phyloP scores from a whole-genome alignment of 2,113 vertebrate genomes.

The Thoracochromis brauschi region DNA sequence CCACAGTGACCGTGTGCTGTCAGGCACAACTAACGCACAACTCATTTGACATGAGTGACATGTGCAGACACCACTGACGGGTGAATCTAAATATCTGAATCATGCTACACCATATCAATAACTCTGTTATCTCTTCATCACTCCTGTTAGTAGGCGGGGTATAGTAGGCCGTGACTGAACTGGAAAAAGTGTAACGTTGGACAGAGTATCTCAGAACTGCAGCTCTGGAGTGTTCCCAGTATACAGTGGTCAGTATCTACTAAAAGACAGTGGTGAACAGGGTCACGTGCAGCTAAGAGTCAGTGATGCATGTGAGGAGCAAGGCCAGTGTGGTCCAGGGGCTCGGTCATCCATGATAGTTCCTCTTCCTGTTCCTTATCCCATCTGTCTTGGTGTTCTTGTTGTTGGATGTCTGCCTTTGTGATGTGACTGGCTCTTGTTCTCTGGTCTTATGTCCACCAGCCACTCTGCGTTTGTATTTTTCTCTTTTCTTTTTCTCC shows the following conservation, averaged over 20 bases:
- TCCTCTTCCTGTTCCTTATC: background rate
- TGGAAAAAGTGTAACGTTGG: accelerated
- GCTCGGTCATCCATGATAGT: background rate
- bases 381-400: background rate
- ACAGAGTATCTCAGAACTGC: background rate
- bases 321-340: background rate
- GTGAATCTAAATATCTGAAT: background rate
- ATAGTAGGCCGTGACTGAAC: background rate
- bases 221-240: background rate
- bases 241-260: background rate
- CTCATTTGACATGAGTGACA: background rate
- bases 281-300: background rate
- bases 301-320: background rate
- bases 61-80: background rate
- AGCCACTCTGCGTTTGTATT: background rate
- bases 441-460: background rate
- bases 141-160: background rate
- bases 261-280: accelerated
- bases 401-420: background rate
- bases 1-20: background rate
- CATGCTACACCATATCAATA: background rate
- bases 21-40: background rate
- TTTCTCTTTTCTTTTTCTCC: background rate
- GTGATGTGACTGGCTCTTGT: background rate
- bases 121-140: background rate